These are phyloP conservation scores for Carduelis carduelis DNA, from an alignment of 2,797 vertebrate genomes.

Conservation along the genomic window DNA sequence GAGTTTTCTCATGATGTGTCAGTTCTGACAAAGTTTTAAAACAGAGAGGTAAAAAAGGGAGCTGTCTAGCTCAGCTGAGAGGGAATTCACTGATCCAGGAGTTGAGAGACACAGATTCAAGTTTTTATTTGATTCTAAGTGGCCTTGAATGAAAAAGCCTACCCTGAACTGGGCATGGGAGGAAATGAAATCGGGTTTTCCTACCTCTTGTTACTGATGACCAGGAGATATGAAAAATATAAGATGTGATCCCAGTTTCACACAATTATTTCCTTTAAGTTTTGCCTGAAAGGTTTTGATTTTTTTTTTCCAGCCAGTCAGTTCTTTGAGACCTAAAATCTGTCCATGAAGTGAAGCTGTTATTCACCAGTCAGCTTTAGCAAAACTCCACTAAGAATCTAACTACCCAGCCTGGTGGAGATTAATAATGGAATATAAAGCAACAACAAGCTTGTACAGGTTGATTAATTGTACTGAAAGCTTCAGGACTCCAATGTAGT, in stretches of 20 bases:
- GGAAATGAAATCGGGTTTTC: background rate
- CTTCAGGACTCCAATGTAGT: background rate
- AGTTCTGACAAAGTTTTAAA: background rate
- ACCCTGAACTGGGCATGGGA: background rate
- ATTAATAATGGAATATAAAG: background rate
- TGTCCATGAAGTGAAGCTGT: background rate
- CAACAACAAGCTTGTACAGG: background rate
- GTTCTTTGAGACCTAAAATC: background rate
- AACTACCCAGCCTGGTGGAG: background rate
- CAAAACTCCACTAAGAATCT: background rate
- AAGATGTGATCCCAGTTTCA: background rate
- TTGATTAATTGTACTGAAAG: background rate
- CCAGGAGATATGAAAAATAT: background rate
- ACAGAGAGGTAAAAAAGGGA: background rate
- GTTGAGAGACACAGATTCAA: background rate
- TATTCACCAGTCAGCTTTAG: background rate
- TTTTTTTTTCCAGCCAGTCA: background rate
- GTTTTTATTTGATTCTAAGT: background rate
- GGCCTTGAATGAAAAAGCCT: background rate
- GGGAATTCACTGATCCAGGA: background rate
- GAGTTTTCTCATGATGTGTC: background rate
- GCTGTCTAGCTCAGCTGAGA: background rate
- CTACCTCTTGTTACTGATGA: background rate
- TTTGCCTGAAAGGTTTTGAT: background rate
- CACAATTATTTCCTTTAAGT: background rate